Evolutionary conservation across 2,113 vertebrate species (phyloP).

Genomic region (Cyanoramphus novaezelandiae): DNA sequence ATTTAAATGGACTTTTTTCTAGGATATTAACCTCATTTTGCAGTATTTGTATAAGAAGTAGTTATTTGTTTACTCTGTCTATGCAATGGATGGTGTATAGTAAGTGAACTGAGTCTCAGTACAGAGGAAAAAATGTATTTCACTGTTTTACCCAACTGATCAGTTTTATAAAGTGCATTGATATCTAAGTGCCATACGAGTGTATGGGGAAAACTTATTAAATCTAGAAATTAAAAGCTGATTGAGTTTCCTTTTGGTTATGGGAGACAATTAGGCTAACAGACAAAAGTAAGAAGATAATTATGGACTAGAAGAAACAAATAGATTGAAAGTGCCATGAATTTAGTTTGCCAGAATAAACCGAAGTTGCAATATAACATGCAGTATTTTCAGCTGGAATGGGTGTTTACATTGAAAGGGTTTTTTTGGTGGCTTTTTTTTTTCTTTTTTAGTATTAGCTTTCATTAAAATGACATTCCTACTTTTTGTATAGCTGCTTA

Average conservation of each 20-base stretch:
- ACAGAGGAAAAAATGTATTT: neutral
- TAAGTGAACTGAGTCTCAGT: conserved; percentile 24
- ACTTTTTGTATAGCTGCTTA: neutral
- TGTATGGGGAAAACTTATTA: neutral
- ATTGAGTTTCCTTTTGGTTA: neutral
- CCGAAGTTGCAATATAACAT: neutral
- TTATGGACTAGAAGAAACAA: neutral
- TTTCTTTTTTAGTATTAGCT: neutral
- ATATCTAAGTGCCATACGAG: neutral
- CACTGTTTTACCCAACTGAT: neutral
- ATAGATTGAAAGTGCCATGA: neutral
- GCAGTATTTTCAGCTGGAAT: neutral
- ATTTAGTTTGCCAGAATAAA: neutral
- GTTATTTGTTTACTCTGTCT: conserved; percentile 9
- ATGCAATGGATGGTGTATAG: neutral
- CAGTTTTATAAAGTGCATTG: neutral
- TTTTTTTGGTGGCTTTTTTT: neutral
- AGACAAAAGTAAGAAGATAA: neutral
- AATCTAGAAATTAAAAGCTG: neutral
- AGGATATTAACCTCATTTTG: conserved; percentile 32
- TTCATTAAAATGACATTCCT: neutral
- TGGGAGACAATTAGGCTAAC: neutral
- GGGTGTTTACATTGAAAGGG: neutral
- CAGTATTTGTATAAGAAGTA: conserved; percentile 53
- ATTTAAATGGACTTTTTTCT: conserved; percentile 66